Base-by-base conservation (phyloP, 2,113 vertebrate species). In the Ancistrus triradiatus region DNA sequence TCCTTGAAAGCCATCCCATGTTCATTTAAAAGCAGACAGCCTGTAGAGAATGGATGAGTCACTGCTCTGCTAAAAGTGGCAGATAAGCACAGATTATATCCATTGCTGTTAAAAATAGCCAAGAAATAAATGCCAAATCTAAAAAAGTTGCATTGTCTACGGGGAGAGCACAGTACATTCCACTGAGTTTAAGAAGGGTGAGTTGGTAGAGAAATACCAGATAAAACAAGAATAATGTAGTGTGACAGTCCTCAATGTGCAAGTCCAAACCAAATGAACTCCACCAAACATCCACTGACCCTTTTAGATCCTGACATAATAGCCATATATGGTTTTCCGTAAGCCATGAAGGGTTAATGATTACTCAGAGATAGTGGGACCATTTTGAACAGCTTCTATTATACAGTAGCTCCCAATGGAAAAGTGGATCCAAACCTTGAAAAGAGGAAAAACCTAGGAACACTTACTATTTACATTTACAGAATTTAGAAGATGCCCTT, bases 71-170 rank as follows among this genome's bases (percentile, higher is more conserved):
- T 62, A n/a, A n/a, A n/a, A n/a, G n/a, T n/a, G 61, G 72, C 63
- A 71, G 74, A 73, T 77, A 69, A 59, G 68, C n/a, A 64, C 17
- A 15, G 49, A 38, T 72, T 69, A n/a, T n/a, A n/a, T 72, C 48
- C 63, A 56, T 56, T 28, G 8, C 17, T 58, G 21, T 68, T 52
- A 72, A 62, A 59, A 69, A 69, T 70, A n/a, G n/a, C 60, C 50
- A 49, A 42, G 9, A 6, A 59, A 43, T 35, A 62, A 24, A 50
- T 15, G 9, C 9, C 18, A 2, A 3, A 21, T 47, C 6, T 13
- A 1, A 22, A 10, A 24, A 50, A 49, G 17, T 49, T 31, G 47
- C 21, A 14, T 33, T 27, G 60, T 49, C 55, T 69, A 46, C 3
- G 44, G 55, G 48, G 48, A 63, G 53, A 64, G 63, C 27, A 70